These are phyloP conservation scores for Pygoscelis adeliae DNA, from an alignment of 2,113 vertebrate genomes.

Conservation along the genomic window DNA sequence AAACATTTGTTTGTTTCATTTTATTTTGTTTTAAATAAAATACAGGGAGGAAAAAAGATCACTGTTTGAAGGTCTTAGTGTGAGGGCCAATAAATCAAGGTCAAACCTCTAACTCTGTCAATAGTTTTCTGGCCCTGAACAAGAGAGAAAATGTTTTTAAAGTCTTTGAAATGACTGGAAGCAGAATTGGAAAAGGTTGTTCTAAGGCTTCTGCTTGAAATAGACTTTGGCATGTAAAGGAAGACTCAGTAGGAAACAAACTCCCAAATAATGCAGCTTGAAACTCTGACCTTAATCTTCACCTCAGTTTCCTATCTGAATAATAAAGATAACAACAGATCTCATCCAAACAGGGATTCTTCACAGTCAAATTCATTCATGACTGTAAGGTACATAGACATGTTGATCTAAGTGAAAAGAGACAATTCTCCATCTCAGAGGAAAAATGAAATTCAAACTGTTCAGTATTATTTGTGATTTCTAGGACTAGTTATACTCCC, in stretches of 20 bases:
- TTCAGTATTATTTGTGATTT: neutral
- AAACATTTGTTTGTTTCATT: neutral
- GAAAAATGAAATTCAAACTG: neutral
- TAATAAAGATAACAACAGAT: neutral
- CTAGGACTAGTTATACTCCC: neutral
- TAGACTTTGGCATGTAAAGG: neutral
- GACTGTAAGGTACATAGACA: neutral
- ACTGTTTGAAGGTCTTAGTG: neutral
- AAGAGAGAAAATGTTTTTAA: neutral
- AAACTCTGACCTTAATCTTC: neutral
- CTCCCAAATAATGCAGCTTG: neutral
- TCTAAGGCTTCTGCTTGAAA: neutral
- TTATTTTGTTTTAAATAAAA: neutral
- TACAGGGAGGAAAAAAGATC: rapidly evolving
- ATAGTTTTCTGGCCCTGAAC: neutral
- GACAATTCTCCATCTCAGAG: neutral
- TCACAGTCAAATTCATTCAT: neutral
- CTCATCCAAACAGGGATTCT: neutral
- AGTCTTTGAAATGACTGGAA: neutral
- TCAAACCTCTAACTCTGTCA: neutral
- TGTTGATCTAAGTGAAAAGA: neutral
- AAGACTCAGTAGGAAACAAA: neutral
- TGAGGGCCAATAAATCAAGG: neutral
- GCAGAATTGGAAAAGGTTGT: neutral
- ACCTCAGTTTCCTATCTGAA: neutral